Base-by-base conservation (phyloP, 2,888 invertebrate species). In the Mesochorus sp. region DNA sequence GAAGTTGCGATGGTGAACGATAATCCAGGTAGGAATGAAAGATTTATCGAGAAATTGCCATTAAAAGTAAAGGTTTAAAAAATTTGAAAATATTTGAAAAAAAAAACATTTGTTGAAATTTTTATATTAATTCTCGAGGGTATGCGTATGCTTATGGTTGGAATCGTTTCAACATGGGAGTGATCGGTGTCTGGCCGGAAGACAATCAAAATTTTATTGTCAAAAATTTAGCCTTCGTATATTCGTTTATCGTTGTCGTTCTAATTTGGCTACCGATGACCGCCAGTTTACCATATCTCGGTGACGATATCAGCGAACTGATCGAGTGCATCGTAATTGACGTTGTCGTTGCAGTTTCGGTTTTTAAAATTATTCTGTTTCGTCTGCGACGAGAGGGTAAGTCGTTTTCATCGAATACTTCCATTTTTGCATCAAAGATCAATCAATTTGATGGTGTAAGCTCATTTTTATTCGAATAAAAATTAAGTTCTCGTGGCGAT, bases 111-210 rank as follows among this genome's bases (percentile, higher is more conserved):
- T n/a, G n/a, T n/a, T n/a, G n/a, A n/a, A n/a, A n/a, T n/a, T n/a
- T n/a, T n/a, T n/a, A n/a, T n/a, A n/a, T n/a, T n/a, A n/a, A n/a
- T n/a, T n/a, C n/a, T n/a, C n/a, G n/a, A n/a, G n/a, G n/a, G n/a
- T n/a, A n/a, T n/a, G n/a, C n/a, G n/a, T n/a, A n/a, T n/a, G n/a
- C n/a, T n/a, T n/a, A n/a, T n/a, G n/a, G n/a, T n/a, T n/a, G n/a
- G n/a, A 85, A 85, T 14, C 75, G 81, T 31, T 72, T 80, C 12
- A 81, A 73, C 10, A 80, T 85, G 80, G 74, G 6, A 2, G 51
- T 82, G 19, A 62, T 84, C 26, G 86, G 86, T 1, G 77, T 82
- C 14, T 86, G 86, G 86, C 85, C 86, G 2, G 70, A 74, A 2
- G 67, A 80, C 4, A 72, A 73, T 44, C 39, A 55, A 17, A 57